Conservation (phyloP, 2,797 vertebrate genomes). For the Coccyzus lansbergi region DNA sequence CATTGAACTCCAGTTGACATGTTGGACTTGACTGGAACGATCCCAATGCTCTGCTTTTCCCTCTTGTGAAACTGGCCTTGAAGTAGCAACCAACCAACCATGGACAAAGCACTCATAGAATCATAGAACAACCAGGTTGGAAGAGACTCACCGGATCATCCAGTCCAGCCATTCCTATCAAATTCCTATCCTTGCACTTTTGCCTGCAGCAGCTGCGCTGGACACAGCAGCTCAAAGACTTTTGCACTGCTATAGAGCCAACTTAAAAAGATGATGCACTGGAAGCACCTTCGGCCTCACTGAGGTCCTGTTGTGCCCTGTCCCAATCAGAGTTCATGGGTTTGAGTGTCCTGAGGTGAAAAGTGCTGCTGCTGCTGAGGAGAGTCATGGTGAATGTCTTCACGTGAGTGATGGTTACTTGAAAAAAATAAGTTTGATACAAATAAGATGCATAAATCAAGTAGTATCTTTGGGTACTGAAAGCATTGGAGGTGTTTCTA, state of each 20-base stretch:
- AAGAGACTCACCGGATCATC: too few species aligned
- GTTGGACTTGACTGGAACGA: not conserved
- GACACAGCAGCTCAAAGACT: not conserved
- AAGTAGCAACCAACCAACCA: not conserved
- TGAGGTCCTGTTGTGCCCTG: not conserved
- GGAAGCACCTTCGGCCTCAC: not conserved
- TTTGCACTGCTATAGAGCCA: rapidly evolving
- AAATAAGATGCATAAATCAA: rapidly evolving
- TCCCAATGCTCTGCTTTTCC: not conserved
- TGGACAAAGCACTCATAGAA: too few species aligned
- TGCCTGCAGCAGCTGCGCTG: not conserved
- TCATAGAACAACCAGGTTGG: too few species aligned
- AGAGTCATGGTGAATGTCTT: not conserved
- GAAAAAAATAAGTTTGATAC: too few species aligned
- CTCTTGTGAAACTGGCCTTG: not conserved
- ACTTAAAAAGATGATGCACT: rapidly evolving
- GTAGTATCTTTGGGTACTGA: not conserved
- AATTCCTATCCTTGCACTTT: too few species aligned
- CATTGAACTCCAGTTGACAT: not conserved
- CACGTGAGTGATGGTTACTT: not conserved
- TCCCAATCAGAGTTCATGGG: not conserved
- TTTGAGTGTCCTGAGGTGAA: not conserved
- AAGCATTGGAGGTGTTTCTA: not conserved
- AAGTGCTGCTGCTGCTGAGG: not conserved
- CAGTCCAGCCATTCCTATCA: too few species aligned